Percentiles rank a stretch among this genome's conserved stretches.
Conservation (phyloP, 2,888 invertebrate species). For the Pollenia angustigena region DNA sequence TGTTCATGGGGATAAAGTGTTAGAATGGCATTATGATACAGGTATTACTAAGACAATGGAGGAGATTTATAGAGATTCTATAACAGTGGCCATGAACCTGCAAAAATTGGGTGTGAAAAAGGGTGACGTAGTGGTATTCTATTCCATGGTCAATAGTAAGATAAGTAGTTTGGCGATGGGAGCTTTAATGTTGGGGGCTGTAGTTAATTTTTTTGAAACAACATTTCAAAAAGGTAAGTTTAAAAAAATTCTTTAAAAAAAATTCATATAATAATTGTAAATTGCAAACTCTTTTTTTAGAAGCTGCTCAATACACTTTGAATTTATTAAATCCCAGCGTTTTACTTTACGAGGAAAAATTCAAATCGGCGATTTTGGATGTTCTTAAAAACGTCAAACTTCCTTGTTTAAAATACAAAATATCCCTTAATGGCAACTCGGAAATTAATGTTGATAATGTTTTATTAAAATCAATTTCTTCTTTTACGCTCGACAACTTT, state of each 20-base stretch:
- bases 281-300: conserved; percentile 9
- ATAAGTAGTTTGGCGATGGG: conserved; percentile 68
- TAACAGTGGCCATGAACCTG: conserved; percentile 67
- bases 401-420: conserved; percentile 47
- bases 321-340: conserved; percentile 64
- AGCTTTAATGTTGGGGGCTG: conserved; percentile 67
- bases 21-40: conserved; percentile 71
- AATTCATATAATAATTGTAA: not conserved
- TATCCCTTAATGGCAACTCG: conserved; percentile 32
- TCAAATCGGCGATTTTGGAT: conserved; percentile 31
- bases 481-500: conserved; percentile 17
- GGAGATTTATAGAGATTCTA: conserved; percentile 60
- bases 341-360: conserved; percentile 72
- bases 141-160: conserved; percentile 57
- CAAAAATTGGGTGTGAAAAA: conserved; percentile 64
- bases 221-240: conserved; percentile 65
- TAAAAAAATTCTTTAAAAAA: not conserved
- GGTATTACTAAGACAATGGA: conserved; percentile 53
- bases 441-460: conserved; percentile 20
- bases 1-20: conserved; percentile 24
- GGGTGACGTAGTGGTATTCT: conserved; percentile 67
- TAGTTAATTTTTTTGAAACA: conserved; percentile 72
- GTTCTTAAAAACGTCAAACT: conserved; percentile 48
- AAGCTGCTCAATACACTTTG: conserved; percentile 56
- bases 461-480: conserved; percentile 24